These are phyloP conservation scores for Procapra przewalskii DNA, from an alignment of 2,113 vertebrate species.

Conservation along the genomic window DNA sequence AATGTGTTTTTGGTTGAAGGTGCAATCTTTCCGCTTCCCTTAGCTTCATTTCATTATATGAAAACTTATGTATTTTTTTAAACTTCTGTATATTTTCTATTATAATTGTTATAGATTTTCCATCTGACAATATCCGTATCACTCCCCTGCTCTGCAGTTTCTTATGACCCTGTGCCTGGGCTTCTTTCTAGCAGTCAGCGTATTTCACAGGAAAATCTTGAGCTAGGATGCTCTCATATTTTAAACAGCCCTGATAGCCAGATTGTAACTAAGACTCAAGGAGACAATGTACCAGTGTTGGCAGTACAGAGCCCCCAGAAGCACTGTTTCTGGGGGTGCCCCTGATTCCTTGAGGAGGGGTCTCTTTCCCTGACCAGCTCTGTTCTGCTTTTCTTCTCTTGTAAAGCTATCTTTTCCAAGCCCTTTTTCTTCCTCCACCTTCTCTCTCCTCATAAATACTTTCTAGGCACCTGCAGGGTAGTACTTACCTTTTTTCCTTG, in stretches of 20 bases:
- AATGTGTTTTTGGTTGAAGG: neutral
- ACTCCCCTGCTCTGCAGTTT: neutral
- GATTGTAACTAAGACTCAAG: neutral
- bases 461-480: neutral
- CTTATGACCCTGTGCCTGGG: neutral
- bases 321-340: neutral
- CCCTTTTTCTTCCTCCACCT: no score
- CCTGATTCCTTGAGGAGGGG: fast-evolving
- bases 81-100: neutral
- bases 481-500: neutral
- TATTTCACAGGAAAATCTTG: neutral
- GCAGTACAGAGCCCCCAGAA: neutral
- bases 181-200: neutral
- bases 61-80: neutral
- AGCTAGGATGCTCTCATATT: neutral
- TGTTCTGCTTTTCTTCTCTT: neutral
- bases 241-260: neutral
- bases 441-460: neutral
- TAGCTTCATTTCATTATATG: neutral
- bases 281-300: neutral
- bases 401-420: neutral
- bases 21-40: no score
- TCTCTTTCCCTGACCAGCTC: neutral
- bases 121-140: neutral
- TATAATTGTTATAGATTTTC: neutral